These are phyloP conservation scores for Maconellicoccus hirsutus DNA, from an alignment of 1,140 invertebrate genomes.

Conservation along the genomic window DNA sequence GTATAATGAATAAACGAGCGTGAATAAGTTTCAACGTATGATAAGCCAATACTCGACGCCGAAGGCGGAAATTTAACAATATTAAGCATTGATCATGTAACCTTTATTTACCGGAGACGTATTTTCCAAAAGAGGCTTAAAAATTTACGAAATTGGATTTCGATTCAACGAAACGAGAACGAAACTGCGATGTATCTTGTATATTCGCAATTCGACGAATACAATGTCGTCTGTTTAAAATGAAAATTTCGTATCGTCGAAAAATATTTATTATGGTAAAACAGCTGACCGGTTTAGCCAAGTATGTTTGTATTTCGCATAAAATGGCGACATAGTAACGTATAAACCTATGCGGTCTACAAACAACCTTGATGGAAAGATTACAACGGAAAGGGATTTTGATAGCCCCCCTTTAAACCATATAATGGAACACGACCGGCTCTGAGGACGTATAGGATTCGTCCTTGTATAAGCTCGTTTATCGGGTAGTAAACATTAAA, in stretches of 20 bases:
- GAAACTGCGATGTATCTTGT: neutral
- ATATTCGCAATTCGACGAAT: too few species aligned
- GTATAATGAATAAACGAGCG: neutral
- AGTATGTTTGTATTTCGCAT: neutral
- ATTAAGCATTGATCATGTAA: neutral
- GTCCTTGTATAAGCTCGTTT: neutral
- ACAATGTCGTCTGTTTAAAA: too few species aligned
- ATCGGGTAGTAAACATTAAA: slow-evolving; percentile 4
- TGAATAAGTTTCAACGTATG: neutral
- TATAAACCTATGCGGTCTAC: neutral
- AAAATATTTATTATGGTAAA: neutral
- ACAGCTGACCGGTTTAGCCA: neutral
- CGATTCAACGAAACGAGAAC: neutral
- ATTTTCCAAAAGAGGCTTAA: neutral
- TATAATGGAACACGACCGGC: neutral
- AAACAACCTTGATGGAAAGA: slow-evolving; percentile 4
- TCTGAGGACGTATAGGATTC: neutral
- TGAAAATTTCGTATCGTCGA: too few species aligned
- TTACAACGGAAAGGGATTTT: slow-evolving; percentile 8
- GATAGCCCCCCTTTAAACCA: neutral
- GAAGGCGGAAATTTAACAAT: neutral
- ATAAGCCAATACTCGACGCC: neutral
- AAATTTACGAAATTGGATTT: neutral
- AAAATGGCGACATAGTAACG: neutral
- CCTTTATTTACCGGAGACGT: neutral